Base-by-base conservation (phyloP, 2,797 vertebrate genomes). In the Anguilla pacifica region DNA sequence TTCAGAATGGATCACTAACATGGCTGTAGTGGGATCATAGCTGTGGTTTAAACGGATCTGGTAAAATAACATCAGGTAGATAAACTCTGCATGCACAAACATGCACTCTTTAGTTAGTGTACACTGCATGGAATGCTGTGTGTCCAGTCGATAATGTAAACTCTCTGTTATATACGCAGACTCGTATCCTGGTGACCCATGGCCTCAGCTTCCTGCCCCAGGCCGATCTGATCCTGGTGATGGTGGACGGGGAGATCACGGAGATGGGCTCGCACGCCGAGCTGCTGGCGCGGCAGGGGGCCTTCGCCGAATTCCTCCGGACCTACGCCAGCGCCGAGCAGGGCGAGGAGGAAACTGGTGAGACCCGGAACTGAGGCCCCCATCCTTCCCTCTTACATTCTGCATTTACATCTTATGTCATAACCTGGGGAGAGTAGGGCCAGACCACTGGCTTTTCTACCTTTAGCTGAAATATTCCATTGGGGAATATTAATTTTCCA, bases 201-300 rank as follows among this genome's bases (percentile, higher is more conserved):
- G 95, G 98, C 0, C 87, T 99, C 90, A 97, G 97, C 91, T 98
- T 97, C 91, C 95, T 99, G 91, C 97, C 97, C 0, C 97, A 97
- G 82, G 94, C 95, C 25, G 96, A 99, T 85, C 92, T 97, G 17
- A 97, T 99, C 92, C 91, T 99, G 64, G 98, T 99, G 19, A 96
- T 99, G 97, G 94, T 95, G 17, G 96, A 97, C 0, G 98, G 98
- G 11, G 95, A 98, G 92, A 97, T 99, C 89, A 98, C 98, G 0
- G 98, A 99, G 96, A 95, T 96, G 91, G 98, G 98, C 31, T 98
- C 98, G 17, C 98, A 99, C 92, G 94, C 97, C 88, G 96, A 99
- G 90, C 95, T 99, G 90, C 94, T 98, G 91, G 93, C 93, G 89
- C 96, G 94, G 10, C 96, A 97, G 0, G 96, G 97, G 0, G 96